These are phyloP conservation scores for Aramus guarauna DNA, from an alignment of 2,113 vertebrate species.

Conservation along the genomic window DNA sequence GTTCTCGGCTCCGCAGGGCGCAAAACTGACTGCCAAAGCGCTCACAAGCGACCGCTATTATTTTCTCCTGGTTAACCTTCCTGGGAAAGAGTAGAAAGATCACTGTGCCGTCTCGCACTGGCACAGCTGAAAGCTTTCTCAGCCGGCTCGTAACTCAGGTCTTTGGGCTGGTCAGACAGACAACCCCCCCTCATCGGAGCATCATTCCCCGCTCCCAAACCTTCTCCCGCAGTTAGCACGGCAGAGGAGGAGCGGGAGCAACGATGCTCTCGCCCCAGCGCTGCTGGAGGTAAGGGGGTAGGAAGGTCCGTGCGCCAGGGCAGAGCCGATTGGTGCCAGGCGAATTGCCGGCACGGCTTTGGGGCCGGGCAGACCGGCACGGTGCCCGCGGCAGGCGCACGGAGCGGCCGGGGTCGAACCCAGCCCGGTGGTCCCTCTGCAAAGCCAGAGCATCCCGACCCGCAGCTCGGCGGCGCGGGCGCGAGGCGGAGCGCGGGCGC, in stretches of 20 bases:
- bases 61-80: not conserved
- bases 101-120: not conserved
- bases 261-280: fast-evolving
- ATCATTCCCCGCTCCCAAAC: not conserved
- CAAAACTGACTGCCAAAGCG: not conserved
- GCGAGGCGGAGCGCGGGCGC: fast-evolving
- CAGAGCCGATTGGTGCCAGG: fast-evolving
- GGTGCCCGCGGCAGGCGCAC: fast-evolving
- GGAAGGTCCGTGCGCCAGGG: not conserved
- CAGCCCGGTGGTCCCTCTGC: not conserved
- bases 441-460: not conserved
- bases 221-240: fast-evolving
- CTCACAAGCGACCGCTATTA: not conserved
- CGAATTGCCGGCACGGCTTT: not conserved
- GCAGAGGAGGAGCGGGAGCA: not conserved
- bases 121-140: not conserved
- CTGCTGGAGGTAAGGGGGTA: not conserved
- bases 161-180: not conserved
- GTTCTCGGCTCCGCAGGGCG: not conserved
- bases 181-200: not conserved
- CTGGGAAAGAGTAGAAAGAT: not conserved
- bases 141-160: not conserved
- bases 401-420: not conserved
- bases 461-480: fast-evolving
- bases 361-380: not conserved